These are phyloP conservation scores for Sylvilagus bachmani DNA, from an alignment of 2,113 vertebrate species.

Conservation along the genomic window DNA sequence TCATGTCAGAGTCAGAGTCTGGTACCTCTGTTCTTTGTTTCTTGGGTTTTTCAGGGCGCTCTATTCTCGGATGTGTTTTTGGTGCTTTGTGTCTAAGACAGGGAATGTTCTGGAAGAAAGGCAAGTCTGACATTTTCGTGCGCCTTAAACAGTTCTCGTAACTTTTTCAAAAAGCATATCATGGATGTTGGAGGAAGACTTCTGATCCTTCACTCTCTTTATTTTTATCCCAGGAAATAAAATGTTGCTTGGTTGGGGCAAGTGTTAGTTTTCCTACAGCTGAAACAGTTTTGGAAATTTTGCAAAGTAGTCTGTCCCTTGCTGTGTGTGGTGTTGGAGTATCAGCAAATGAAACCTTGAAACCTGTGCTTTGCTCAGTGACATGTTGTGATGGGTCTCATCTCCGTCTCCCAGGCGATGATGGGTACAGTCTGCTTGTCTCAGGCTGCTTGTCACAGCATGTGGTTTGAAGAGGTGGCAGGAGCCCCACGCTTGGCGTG, in stretches of 20 bases:
- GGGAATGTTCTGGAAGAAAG: constrained; percentile 79
- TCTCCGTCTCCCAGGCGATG: background rate
- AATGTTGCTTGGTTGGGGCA: constrained; percentile 58
- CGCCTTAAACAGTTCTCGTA: constrained; percentile 88
- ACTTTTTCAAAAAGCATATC: constrained; percentile 82
- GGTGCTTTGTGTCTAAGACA: constrained; percentile 83
- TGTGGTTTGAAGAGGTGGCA: too few species aligned
- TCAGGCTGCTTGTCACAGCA: background rate
- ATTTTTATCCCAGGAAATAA: constrained; percentile 79
- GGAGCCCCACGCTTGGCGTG: fast-evolving
- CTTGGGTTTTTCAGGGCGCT: constrained; percentile 58
- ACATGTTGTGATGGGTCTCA: background rate
- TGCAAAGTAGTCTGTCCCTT: background rate
- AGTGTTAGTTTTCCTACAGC: constrained; percentile 61
- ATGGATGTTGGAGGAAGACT: constrained; percentile 45
- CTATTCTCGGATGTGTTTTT: constrained; percentile 82
- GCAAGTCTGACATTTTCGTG: constrained; percentile 79
- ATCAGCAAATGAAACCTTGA: constrained; percentile 46
- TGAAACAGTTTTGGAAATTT: constrained; percentile 16
- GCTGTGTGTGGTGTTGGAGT: constrained; percentile 74
- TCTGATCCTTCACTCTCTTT: constrained; percentile 70
- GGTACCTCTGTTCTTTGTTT: background rate
- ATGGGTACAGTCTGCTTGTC: background rate
- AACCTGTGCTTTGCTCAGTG: background rate
- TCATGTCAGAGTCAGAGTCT: background rate